phyloP scores from a whole-genome alignment of 2,888 invertebrate species.

The Ryuthela nishihirai region DNA sequence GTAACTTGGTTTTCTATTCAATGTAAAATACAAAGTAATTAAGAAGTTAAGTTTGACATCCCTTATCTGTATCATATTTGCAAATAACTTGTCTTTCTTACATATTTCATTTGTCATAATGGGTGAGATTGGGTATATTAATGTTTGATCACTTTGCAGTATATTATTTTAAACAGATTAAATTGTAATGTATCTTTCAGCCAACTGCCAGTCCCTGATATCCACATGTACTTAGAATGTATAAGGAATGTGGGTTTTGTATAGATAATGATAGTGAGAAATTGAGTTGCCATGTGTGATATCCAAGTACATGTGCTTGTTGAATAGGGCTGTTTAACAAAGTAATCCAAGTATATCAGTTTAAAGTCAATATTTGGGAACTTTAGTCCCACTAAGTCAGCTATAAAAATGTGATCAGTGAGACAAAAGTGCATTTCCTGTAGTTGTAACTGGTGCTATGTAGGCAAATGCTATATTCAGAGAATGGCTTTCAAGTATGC shows the following conservation, averaged over 20 bases:
- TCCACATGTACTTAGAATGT: not conserved
- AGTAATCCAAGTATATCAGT: not conserved
- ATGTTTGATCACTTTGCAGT: too few relatives aligned
- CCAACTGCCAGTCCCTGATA: not conserved
- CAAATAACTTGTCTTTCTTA: constrained; percentile 8
- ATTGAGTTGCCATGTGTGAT: not conserved
- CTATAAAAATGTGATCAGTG: constrained; percentile 27
- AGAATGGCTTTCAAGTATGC: not conserved
- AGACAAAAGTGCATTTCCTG: constrained; percentile 23
- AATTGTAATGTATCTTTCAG: not conserved
- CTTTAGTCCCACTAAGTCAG: constrained; percentile 32
- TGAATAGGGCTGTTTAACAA: not conserved
- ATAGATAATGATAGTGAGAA: not conserved
- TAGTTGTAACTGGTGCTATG: constrained; percentile 35
- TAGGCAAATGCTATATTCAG: constrained; percentile 15
- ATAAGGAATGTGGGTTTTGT: not conserved
- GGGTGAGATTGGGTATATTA: too few relatives aligned
- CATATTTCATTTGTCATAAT: too few relatives aligned
- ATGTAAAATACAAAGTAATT: constrained; percentile 8
- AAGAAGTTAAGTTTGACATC: constrained; percentile 28
- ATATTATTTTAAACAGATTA: too few relatives aligned
- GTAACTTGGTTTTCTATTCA: constrained; percentile 10
- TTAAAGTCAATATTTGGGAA: constrained; percentile 15
- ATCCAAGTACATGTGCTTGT: not conserved
- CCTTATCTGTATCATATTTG: constrained; percentile 9